These are phyloP conservation scores for Drosophila setifemur DNA, from an alignment of 1,140 invertebrate species.

Conservation along the genomic window DNA sequence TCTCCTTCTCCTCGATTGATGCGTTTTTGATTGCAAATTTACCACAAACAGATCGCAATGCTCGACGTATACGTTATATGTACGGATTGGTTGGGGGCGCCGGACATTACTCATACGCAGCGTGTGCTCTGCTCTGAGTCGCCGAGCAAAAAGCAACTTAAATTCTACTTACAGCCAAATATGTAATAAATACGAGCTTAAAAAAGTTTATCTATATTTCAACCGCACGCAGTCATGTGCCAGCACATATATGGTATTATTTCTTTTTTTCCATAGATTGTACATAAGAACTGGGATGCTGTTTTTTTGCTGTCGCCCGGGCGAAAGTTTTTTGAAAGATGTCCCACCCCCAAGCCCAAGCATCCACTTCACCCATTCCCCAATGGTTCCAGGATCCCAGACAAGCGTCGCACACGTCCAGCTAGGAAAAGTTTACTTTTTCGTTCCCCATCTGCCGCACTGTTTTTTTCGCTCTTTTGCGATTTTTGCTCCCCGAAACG, in stretches of 20 bases:
- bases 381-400: slow-evolving; percentile 25
- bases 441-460: slow-evolving; percentile 6
- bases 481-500: too few relatives aligned
- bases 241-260: slow-evolving; percentile 7
- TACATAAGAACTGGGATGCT: slow-evolving; percentile 46
- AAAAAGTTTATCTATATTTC: slow-evolving; percentile 81
- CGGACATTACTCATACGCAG: slow-evolving; percentile 68
- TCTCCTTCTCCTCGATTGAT: slow-evolving; percentile 59
- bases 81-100: background rate
- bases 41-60: slow-evolving; percentile 70
- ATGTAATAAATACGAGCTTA: slow-evolving; percentile 80
- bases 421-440: slow-evolving; percentile 63
- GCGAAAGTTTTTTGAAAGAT: slow-evolving; percentile 77
- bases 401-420: slow-evolving; percentile 65
- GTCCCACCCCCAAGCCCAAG: slow-evolving; percentile 32
- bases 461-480: slow-evolving; percentile 16
- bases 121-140: slow-evolving; percentile 33
- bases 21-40: slow-evolving; percentile 79
- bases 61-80: slow-evolving; percentile 2
- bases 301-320: slow-evolving; percentile 71
- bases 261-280: slow-evolving; percentile 23
- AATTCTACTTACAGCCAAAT: slow-evolving; percentile 80
- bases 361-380: background rate
- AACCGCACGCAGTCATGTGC: slow-evolving; percentile 77
- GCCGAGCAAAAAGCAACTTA: slow-evolving; percentile 78